Base-by-base conservation (phyloP, 1,140 invertebrate genomes). In the Oryzaephilus surinamensis region DNA sequence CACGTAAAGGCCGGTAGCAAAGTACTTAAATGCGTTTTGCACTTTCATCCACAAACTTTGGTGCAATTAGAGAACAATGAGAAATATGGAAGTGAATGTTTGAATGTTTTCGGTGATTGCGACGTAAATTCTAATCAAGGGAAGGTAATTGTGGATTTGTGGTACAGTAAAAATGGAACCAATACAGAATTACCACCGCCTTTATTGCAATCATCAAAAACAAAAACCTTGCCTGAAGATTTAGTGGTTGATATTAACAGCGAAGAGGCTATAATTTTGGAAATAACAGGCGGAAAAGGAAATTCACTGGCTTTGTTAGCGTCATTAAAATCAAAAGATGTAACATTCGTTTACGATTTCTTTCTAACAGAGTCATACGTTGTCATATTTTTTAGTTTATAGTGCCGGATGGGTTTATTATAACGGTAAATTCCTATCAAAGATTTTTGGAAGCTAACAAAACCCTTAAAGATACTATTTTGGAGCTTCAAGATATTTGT, bases 201-300 rank as follows among this genome's bases (percentile, higher is more conserved):
- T n/a, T 10, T 16, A 28, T 11, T 38, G 12, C 10, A 31, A 31
- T 13, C 14, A 11, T 38, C 11, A 13, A 11, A 18, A 31, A 24
- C 7, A 20, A 28, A 2, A 34, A 29, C 14, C 23, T 6, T 51
- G 21, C 52, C 52, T 13, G 23, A 34, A 11, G 32, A 32, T 29
- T 38, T 45, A 13, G 43, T 55, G 4, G 41, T 44, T 7, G 34
- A 34, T 17, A 41, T 55, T 15, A 35, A 41, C 16, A 32, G 28
- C 30, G 36, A 51, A 11, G 17, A 34, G 24, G 42, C 53, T 10
- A 43, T 39, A 43, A 49, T 55, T 8, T 17, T 53, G 11, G 41
- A 46, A 14, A 18, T 55, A 7, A 77, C 79, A 0, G 82, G 82
- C 1, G 81, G 79, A 1, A 85, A 84, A 61, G 81, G 76, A 17